Percentiles rank a stretch among this genome's conserved stretches.
phyloP scores from a whole-genome alignment of 2,797 vertebrate genomes.

The Siniperca obscura region DNA sequence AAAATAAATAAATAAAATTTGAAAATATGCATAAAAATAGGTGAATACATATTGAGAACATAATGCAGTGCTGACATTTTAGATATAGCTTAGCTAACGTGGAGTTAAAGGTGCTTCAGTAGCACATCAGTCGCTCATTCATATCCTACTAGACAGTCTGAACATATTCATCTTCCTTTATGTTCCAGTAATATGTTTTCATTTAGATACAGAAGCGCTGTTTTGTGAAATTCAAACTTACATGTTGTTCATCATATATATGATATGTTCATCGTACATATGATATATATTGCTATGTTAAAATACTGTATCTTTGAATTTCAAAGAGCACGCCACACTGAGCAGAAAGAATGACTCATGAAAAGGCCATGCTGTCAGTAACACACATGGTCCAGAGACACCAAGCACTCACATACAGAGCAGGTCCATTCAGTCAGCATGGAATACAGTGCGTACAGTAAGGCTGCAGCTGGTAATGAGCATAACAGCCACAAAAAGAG shows the following conservation, averaged over 20 bases:
- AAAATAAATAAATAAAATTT: not conserved
- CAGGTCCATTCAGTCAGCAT: not conserved
- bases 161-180: not conserved
- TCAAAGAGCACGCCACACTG: not conserved
- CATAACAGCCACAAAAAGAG: constrained; percentile 27
- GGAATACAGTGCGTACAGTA: not conserved
- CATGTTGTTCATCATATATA: too few relatives aligned
- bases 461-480: constrained; percentile 15
- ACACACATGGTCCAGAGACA: not conserved
- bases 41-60: not conserved
- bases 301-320: not conserved
- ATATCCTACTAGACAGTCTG: not conserved
- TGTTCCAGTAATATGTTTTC: too few relatives aligned
- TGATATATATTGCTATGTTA: not conserved
- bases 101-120: not conserved
- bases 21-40: not conserved
- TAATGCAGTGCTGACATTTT: not conserved
- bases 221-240: not conserved
- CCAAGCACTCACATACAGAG: not conserved
- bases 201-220: not conserved
- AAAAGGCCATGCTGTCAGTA: constrained; percentile 12
- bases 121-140: not conserved
- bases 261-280: too few relatives aligned
- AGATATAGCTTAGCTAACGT: not conserved
- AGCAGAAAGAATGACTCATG: not conserved